Percentiles rank a stretch among this genome's conserved stretches.
phyloP scores from a whole-genome alignment of 2,888 invertebrate genomes.

The Cephus spinipes region DNA sequence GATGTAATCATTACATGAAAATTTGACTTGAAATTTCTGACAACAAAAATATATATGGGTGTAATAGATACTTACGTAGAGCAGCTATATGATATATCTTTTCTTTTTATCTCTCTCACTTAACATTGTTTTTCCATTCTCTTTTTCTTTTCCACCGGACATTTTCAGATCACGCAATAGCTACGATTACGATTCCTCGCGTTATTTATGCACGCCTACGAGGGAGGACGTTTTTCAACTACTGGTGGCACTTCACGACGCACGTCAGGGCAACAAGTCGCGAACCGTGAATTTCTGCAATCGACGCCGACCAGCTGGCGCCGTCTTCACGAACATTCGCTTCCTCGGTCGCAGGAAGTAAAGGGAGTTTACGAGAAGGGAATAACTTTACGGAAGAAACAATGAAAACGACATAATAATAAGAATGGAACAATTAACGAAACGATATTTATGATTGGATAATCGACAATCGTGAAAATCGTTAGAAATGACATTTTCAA shows the following conservation, averaged over 20 bases:
- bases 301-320: conserved; percentile 71
- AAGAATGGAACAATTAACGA: no score
- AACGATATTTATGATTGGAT: no score
- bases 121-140: not conserved
- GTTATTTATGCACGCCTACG: conserved; percentile 73
- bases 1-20: conserved; percentile 48
- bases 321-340: conserved; percentile 74
- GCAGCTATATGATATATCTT: no score
- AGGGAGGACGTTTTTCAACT: conserved; percentile 74
- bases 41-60: no score
- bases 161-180: conserved; percentile 44
- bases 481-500: no score
- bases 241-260: conserved; percentile 73
- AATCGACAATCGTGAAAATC: no score
- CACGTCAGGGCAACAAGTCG: conserved; percentile 70
- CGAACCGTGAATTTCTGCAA: conserved; percentile 74
- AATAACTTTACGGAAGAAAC: not conserved
- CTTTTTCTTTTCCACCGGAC: no score
- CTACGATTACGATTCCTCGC: conserved; percentile 71
- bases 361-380: conserved; percentile 7
- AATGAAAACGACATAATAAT: not conserved
- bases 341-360: conserved; percentile 70
- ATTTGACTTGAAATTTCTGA: not conserved
- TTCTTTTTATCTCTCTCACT: not conserved
- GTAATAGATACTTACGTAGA: no score